These are phyloP conservation scores for Tiliacea citrago DNA, from an alignment of 2,888 invertebrate species.

Conservation along the genomic window DNA sequence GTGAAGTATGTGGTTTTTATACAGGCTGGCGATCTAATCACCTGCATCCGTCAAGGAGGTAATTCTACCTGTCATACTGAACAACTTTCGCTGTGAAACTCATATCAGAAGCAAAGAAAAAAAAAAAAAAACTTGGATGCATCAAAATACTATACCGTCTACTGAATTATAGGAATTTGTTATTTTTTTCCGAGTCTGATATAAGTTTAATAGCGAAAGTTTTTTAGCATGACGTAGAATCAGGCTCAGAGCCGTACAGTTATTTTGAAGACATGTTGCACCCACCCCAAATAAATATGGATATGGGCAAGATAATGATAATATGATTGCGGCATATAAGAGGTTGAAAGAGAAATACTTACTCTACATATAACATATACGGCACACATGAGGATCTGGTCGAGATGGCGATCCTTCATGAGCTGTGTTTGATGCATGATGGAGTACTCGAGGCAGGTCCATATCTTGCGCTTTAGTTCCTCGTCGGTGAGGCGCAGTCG, in stretches of 20 bases:
- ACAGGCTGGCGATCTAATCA: too few species aligned
- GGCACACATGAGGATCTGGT: slow-evolving; percentile 99
- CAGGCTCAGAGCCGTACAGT: neutral
- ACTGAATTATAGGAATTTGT: too few species aligned
- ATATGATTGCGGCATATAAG: neutral
- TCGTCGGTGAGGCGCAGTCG: slow-evolving; percentile 93
- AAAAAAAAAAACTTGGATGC: too few species aligned
- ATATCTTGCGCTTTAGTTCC: slow-evolving; percentile 96
- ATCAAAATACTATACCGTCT: too few species aligned
- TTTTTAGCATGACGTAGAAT: too few species aligned
- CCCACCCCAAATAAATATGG: neutral
- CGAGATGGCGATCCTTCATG: slow-evolving; percentile 98
- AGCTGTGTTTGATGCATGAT: slow-evolving; percentile 95
- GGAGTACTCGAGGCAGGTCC: slow-evolving; percentile 99
- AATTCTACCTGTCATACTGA: too few species aligned
- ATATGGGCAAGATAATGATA: neutral
- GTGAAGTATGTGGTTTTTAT: neutral
- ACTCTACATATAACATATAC: slow-evolving; percentile 98
- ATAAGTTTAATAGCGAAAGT: too few species aligned
- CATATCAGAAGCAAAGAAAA: too few species aligned
- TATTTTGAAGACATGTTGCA: neutral
- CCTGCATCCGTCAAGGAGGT: too few species aligned
- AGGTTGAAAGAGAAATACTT: neutral
- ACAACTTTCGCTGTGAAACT: too few species aligned
- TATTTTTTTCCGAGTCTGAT: too few species aligned